Evolutionary conservation across 2,113 vertebrate species (phyloP), one percentile per base, ranked within the genome.

Genomic region (Nestor notabilis): DNA sequence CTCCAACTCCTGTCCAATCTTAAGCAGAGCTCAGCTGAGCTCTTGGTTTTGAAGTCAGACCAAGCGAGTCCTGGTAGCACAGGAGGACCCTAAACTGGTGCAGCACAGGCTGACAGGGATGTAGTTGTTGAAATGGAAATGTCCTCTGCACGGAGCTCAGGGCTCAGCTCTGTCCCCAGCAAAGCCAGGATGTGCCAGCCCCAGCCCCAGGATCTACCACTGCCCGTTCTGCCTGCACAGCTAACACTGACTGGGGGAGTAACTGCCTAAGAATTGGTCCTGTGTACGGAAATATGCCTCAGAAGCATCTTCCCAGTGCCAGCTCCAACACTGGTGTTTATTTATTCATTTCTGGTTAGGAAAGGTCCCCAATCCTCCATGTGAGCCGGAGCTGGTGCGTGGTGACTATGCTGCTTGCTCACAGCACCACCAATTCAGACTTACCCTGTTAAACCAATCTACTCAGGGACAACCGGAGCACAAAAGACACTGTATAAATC

Each of bases 11-110:
- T 16, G 1, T 58, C 9, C 56, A 24, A 35, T 13, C n/a, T 58
- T 58, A 5, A 64, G 29, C 1, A 1, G 31, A 29, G 41, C 37
- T 75, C 18, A 11, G 49, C 20, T 24, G 7, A 2, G 16, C 37
- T 37, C 56, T 37, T 37, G 79, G 31, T 50, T 46, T 70, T 2
- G 1, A 3, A 7, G 65, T 28, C 60, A 55, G 46, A 68, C 5
- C 44, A 3, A 7, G 14, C 0, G 6, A 25, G 41, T 18, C 14
- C 58, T 3, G 1, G 44, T 9, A 7, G 28, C 1, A 2, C 37
- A 33, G 58, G 31, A 12, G 13, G 31, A n/a, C 20, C 21, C 52
- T 37, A 4, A 58, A 10, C 25, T 8, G 64, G 46, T 9, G 8
- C 50, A 43, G 71, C 43, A 69, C n/a, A 44, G 39, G 21, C 46